Conservation (phyloP, 2,888 invertebrate genomes). For the Rhagonycha lutea region DNA sequence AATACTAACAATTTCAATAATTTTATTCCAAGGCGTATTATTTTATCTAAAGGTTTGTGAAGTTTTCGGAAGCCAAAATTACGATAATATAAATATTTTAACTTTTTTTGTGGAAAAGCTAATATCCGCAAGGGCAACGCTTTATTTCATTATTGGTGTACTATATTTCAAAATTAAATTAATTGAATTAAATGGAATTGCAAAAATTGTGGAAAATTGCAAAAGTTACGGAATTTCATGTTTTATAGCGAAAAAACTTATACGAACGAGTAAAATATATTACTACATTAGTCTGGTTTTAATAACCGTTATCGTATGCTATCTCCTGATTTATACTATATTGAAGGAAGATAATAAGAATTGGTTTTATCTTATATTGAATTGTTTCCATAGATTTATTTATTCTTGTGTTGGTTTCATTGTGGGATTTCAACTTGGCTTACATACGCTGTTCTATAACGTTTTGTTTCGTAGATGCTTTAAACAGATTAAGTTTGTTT, state of each 20-base stretch:
- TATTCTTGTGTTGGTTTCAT: background rate
- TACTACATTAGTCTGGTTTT: background rate
- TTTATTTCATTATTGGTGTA: background rate
- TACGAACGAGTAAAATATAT: background rate
- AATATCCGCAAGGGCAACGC: background rate
- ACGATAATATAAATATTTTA: background rate
- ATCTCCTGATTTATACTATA: background rate
- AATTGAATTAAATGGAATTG: background rate
- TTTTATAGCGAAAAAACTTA: background rate
- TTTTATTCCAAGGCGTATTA: background rate
- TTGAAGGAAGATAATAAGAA: background rate
- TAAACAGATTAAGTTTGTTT: background rate
- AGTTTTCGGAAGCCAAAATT: background rate
- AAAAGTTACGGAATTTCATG: background rate
- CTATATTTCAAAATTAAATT: background rate
- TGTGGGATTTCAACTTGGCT: background rate
- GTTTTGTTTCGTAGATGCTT: background rate
- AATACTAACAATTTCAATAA: background rate
- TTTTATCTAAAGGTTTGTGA: background rate
- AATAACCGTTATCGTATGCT: accelerated
- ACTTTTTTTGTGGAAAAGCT: background rate
- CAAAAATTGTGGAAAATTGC: background rate
- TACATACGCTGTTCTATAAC: background rate
- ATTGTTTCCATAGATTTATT: background rate
- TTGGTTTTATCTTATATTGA: background rate